A percentile compares a stretch with the other conserved stretches of the same genome.
phyloP scores from a whole-genome alignment of 2,797 vertebrate genomes.

The Amniataba percoides region DNA sequence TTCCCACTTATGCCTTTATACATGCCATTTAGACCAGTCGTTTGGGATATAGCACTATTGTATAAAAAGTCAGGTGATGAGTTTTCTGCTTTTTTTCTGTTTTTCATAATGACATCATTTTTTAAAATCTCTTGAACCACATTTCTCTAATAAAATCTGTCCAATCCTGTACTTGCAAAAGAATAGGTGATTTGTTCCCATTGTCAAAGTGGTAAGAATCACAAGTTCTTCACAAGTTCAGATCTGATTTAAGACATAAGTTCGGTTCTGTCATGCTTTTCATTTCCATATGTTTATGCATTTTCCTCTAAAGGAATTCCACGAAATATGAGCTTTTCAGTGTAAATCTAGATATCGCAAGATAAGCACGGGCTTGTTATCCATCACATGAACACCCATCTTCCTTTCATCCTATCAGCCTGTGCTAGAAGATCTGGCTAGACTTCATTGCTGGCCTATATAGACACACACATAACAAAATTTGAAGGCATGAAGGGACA shows the following conservation, averaged over 20 bases:
- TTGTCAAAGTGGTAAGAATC: too few species aligned
- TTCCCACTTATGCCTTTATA: constrained; percentile 10
- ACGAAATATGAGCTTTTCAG: neutral
- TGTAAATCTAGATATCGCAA: constrained; percentile 16
- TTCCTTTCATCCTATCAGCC: constrained; percentile 39
- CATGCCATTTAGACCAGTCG: neutral
- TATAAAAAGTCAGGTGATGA: neutral
- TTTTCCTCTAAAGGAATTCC: neutral
- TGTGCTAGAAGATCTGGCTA: constrained; percentile 38
- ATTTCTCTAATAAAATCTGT: constrained; percentile 31
- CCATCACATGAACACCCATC: constrained; percentile 4
- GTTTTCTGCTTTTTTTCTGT: constrained; percentile 1
- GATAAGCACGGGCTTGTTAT: neutral
- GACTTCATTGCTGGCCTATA: constrained; percentile 63
- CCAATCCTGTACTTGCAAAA: neutral
- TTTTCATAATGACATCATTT: neutral
- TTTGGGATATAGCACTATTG: neutral
- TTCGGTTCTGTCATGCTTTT: neutral
- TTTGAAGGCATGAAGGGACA: constrained; percentile 33
- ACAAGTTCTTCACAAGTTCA: neutral
- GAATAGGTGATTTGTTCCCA: neutral
- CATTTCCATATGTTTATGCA: neutral
- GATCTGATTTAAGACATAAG: neutral
- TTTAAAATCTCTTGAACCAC: constrained; percentile 6
- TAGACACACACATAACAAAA: constrained; percentile 36